Evolutionary conservation across 30 jellyfish, hydroid and myxozoan species (phyloP).

Genomic region (Chironex yamaguchii): DNA sequence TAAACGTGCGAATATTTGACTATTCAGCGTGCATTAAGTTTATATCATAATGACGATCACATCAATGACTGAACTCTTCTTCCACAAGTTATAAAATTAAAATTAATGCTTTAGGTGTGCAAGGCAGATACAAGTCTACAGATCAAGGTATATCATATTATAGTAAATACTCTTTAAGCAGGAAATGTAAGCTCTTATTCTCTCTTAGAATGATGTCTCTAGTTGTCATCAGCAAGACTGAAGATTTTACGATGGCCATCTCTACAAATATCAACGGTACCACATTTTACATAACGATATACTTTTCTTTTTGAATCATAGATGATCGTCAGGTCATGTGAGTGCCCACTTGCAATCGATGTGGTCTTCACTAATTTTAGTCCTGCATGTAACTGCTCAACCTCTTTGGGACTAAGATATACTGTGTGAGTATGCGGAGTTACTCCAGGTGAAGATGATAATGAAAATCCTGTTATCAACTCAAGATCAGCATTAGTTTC

Average conservation of each 20-base stretch:
- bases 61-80: too few relatives aligned
- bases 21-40: too few relatives aligned
- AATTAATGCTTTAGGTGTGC: too few relatives aligned
- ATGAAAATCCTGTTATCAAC: conserved; percentile 58
- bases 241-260: conserved; percentile 66
- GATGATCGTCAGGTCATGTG: conserved; percentile 43
- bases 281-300: conserved; percentile 44
- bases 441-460: conserved; percentile 2
- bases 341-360: conserved; percentile 78
- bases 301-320: conserved; percentile 37
- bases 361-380: conserved; percentile 13
- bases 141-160: too few relatives aligned
- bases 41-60: too few relatives aligned
- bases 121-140: too few relatives aligned
- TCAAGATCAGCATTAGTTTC: conserved; percentile 14
- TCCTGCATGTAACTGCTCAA: conserved; percentile 9
- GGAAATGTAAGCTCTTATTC: too few relatives aligned
- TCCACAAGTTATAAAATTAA: too few relatives aligned
- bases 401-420: conserved; percentile 35
- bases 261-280: conserved; percentile 35
- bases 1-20: too few relatives aligned
- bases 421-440: conserved; percentile 59
- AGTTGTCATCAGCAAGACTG: too few relatives aligned
- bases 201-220: too few relatives aligned
- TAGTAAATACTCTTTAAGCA: too few relatives aligned